Percentiles rank a stretch among this genome's conserved stretches.
These are phyloP conservation scores for Helicoverpa zea DNA, from an alignment of 1,140 invertebrate species.

Conservation along the genomic window DNA sequence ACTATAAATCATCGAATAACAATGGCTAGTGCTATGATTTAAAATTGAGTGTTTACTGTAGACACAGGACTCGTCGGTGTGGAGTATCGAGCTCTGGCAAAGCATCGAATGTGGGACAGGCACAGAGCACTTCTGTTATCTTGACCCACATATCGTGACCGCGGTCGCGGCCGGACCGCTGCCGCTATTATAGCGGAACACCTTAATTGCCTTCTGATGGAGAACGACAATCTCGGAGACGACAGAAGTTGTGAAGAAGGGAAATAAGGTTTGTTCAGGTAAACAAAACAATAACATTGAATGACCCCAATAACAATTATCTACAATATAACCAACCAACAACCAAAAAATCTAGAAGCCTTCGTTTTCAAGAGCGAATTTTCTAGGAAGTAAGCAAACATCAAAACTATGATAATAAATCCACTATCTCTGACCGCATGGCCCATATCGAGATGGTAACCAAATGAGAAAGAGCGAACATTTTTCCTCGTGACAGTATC, in stretches of 20 bases:
- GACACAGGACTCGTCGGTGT: conserved; percentile 33
- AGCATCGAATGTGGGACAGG: conserved; percentile 60
- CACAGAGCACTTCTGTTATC: conserved; percentile 70
- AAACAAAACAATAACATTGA: background rate
- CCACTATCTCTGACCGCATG: background rate
- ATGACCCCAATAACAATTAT: too few relatives aligned
- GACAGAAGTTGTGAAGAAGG: background rate
- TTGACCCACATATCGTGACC: conserved; percentile 77
- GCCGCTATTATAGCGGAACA: conserved; percentile 65
- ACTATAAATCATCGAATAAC: too few relatives aligned
- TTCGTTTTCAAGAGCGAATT: background rate
- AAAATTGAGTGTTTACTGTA: too few relatives aligned
- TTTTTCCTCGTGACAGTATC: conserved; percentile 64
- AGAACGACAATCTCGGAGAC: conserved; percentile 38
- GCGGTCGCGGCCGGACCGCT: conserved; percentile 63
- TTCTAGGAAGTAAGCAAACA: background rate
- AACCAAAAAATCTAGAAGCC: background rate
- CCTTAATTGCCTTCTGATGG: conserved; percentile 62
- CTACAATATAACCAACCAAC: too few relatives aligned
- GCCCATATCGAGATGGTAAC: conserved; percentile 14
- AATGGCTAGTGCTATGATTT: too few relatives aligned
- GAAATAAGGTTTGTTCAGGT: background rate
- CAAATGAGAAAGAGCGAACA: conserved; percentile 51
- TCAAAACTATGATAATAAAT: background rate
- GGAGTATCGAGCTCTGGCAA: conserved; percentile 23